Conservation (phyloP, 2,797 vertebrate species). For the Thunnus albacares region DNA sequence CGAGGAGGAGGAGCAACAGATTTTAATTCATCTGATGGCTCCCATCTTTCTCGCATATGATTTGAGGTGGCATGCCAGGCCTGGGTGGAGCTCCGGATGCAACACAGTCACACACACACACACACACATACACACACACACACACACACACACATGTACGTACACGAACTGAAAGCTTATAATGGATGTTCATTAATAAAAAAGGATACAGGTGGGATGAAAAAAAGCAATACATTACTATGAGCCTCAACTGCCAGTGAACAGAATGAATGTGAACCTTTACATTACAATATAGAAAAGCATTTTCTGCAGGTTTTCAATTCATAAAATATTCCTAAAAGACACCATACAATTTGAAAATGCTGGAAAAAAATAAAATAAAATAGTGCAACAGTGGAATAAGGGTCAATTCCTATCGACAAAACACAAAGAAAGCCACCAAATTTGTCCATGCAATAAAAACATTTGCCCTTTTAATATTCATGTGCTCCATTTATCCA, state of each 20-base stretch:
- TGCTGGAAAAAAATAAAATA: not conserved
- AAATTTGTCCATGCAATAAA: not conserved
- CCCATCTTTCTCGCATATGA: slow-evolving; percentile 66
- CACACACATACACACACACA: slow-evolving; percentile 20
- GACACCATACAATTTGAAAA: not conserved
- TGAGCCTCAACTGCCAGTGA: slow-evolving; percentile 9
- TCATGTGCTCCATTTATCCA: not conserved
- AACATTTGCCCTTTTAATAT: slow-evolving; percentile 15
- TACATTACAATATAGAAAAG: not conserved
- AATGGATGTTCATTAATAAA: slow-evolving; percentile 48
- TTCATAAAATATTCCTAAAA: not conserved
- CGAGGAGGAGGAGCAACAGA: slow-evolving; percentile 69
- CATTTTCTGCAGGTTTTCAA: not conserved
- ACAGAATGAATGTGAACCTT: slow-evolving; percentile 4
- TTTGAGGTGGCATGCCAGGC: slow-evolving; percentile 58
- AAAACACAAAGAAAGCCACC: not conserved
- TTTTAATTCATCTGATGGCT: slow-evolving; percentile 83
- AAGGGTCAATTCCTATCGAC: not conserved
- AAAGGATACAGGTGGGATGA: slow-evolving; percentile 48
- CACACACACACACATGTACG: slow-evolving; percentile 8
- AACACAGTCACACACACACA: slow-evolving; percentile 23
- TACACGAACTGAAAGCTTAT: slow-evolving; percentile 34
- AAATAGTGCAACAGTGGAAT: not conserved
- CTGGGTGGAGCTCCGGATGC: slow-evolving; percentile 56
- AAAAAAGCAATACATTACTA: slow-evolving; percentile 9